These are phyloP conservation scores for Bombus waltoni DNA, from an alignment of 1,140 invertebrate genomes.

Conservation along the genomic window DNA sequence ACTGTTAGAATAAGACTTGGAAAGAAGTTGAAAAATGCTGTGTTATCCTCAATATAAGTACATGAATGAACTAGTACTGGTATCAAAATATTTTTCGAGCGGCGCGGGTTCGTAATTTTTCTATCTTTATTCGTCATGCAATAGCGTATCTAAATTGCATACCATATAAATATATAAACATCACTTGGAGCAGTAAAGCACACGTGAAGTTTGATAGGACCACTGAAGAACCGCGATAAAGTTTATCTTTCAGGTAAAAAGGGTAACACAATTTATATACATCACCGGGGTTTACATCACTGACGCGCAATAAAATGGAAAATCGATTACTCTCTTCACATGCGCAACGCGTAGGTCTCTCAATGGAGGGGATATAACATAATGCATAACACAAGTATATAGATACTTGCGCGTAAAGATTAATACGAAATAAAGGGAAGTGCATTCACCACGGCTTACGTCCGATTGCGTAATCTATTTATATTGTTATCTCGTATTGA, in stretches of 20 bases:
- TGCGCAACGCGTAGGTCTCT: constrained; percentile 61
- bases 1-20: not conserved
- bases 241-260: not conserved
- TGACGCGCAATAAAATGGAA: constrained; percentile 63
- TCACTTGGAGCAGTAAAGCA: not conserved
- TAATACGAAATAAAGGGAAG: constrained; percentile 33
- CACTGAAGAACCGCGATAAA: not conserved
- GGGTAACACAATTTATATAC: constrained; percentile 32
- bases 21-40: not conserved
- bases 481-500: constrained; percentile 72
- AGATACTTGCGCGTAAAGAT: constrained; percentile 13
- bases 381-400: constrained; percentile 5
- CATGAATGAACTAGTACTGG: too few species aligned
- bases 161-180: not conserved
- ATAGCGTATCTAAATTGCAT: not conserved
- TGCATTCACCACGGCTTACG: constrained; percentile 59
- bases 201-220: not conserved
- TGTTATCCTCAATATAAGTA: not conserved
- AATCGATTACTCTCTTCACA: constrained; percentile 69
- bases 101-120: not conserved
- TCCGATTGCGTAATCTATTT: constrained; percentile 78
- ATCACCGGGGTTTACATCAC: constrained; percentile 47
- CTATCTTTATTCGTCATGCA: not conserved
- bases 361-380: not conserved
- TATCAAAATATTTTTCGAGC: not conserved